Base-by-base conservation (phyloP, 2,888 invertebrate species). In the Harmothoe impar region DNA sequence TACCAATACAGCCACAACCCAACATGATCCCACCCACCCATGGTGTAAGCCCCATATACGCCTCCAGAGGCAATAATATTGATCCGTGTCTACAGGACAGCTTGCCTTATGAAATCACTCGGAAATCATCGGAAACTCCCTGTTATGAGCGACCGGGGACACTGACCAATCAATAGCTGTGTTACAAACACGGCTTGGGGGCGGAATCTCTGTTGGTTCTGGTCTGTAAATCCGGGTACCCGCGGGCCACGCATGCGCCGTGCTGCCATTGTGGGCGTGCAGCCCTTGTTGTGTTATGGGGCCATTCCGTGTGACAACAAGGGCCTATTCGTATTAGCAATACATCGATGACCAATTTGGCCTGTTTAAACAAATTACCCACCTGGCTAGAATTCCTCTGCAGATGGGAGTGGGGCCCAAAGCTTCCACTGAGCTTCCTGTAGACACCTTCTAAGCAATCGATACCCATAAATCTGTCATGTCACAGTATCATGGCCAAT, bases 291-390 rank as follows among this genome's bases (percentile, higher is more conserved):
- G 20, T 56, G 86, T 29, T 86, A 54, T 86, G 31, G 86, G 52
- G 86, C 54, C 86, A 86, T 86, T 86, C 86, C 86, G 54, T 86
- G 29, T 54, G 54, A 86, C 86, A 86, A 86, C 86, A 86, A 29
- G 10, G 29, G 31, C 56, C 52, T 86, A 52, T 52, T 17, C 54
- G 86, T 86, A 86, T 86, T 54, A 86, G 86, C 86, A 54, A 54
- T 54, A 86, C 52, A 86, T 86, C 86, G 86, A 52, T 54, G 86
- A 54, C 52, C 86, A 86, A 86, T 86, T 86, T 54, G 31, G 31
- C 56, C 52, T 56, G 56, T 54, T 52, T 56, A 86, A 86, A 54
- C 86, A 86, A 54, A 86, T 86, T 54, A 54, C 52, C 54, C 86
- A 54, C 20, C 33, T 52, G 31, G 56, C 56, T 31, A 86, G 52